These are phyloP conservation scores for Graptemys geographica DNA, from an alignment of 2,797 vertebrate species.

Conservation along the genomic window DNA sequence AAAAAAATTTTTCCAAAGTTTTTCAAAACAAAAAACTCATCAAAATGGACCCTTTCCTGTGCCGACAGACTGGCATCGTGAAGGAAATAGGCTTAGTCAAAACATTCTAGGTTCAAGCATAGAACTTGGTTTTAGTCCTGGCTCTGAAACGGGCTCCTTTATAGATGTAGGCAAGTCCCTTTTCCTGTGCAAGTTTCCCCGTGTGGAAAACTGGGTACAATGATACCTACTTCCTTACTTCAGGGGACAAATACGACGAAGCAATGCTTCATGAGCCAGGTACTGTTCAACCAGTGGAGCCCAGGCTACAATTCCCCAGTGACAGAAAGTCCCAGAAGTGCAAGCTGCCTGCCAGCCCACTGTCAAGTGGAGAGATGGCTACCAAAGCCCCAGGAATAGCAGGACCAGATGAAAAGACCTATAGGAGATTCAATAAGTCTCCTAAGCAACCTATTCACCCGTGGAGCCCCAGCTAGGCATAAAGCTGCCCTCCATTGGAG, in stretches of 20 bases:
- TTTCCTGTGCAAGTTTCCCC: background rate
- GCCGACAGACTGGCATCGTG: background rate
- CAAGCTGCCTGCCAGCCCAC: background rate
- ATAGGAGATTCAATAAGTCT: background rate
- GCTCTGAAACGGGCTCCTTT: background rate
- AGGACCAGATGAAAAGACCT: background rate
- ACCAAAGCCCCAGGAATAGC: background rate
- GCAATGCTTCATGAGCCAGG: background rate
- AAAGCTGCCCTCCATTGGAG: background rate
- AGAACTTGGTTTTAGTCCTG: background rate
- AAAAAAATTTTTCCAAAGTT: background rate
- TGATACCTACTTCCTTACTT: background rate
- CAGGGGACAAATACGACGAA: background rate
- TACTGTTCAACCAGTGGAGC: background rate
- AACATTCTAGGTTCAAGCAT: slow-evolving; percentile 8
- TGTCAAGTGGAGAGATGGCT: background rate
- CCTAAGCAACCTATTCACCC: background rate
- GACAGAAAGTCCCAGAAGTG: background rate
- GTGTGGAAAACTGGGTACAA: background rate
- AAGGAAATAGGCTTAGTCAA: background rate
- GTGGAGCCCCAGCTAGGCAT: background rate
- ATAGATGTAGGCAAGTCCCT: background rate
- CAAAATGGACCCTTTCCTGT: too few relatives aligned
- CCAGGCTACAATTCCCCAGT: background rate
- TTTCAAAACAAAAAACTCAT: background rate